These are phyloP conservation scores for Cerastis leucographa DNA, from an alignment of 2,888 invertebrate species.

Conservation along the genomic window DNA sequence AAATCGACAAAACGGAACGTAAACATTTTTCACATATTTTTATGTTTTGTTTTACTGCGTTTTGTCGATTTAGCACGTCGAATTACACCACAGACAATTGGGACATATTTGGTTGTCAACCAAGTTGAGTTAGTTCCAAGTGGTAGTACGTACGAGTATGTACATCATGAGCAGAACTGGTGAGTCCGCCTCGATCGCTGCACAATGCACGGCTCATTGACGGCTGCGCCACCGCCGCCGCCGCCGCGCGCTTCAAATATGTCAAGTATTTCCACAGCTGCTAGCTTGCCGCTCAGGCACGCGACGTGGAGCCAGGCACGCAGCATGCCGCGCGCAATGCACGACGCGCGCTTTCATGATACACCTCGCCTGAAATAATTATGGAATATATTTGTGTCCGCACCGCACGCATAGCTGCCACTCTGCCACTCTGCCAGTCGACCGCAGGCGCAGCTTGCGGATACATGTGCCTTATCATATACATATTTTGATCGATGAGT, in stretches of 20 bases:
- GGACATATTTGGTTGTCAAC: no score
- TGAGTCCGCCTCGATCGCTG: not conserved
- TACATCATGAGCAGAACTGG: not conserved
- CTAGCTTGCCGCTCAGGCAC: conserved; percentile 5
- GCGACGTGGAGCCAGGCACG: not conserved
- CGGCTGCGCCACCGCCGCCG: conserved; percentile 11
- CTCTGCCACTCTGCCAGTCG: conserved; percentile 42
- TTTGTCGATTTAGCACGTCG: no score
- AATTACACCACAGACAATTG: no score
- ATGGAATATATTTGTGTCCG: conserved; percentile 59
- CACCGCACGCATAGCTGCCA: conserved; percentile 27
- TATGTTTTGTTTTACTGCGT: no score
- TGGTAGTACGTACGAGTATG: not conserved
- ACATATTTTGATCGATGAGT: conserved; percentile 7
- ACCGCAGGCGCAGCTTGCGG: conserved; percentile 33
- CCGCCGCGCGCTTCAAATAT: conserved; percentile 22
- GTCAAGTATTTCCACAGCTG: conserved; percentile 28
- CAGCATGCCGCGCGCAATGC: conserved; percentile 4
- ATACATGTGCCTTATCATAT: conserved; percentile 20
- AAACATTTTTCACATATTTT: no score
- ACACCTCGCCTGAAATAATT: conserved; percentile 64
- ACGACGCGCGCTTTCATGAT: conserved; percentile 48
- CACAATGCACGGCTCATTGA: conserved; percentile 36
- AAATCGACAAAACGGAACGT: no score
- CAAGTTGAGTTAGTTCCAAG: not conserved